These are phyloP conservation scores for Microctenopoma stevenorrisi DNA, from an alignment of 2,797 vertebrate genomes.

Conservation along the genomic window DNA sequence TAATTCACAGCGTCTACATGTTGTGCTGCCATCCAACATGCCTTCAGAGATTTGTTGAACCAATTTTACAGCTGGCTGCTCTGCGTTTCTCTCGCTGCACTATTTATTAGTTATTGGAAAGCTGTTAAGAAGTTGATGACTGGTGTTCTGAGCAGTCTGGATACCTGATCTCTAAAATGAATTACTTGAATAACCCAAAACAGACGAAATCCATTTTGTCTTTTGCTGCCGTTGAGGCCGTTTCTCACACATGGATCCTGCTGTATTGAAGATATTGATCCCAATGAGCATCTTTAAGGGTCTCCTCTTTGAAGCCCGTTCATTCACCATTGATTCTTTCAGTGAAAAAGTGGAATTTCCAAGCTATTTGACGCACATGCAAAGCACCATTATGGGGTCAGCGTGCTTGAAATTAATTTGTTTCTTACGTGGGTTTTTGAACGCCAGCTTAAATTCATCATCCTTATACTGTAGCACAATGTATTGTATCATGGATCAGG, in stretches of 20 bases:
- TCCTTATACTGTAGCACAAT: not conserved
- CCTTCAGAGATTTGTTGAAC: conserved; percentile 36
- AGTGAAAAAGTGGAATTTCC: not conserved
- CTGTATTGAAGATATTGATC: conserved; percentile 6
- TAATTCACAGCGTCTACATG: conserved; percentile 40
- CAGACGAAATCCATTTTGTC: not conserved
- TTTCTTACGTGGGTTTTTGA: not conserved
- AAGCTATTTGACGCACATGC: conserved; percentile 3
- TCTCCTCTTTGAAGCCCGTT: conserved; percentile 6
- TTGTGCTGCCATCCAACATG: conserved; percentile 25
- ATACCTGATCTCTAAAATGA: conserved; percentile 11
- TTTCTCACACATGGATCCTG: conserved; percentile 1
- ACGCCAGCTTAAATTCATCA: conserved; percentile 3
- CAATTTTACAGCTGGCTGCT: conserved; percentile 25
- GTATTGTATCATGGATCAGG: not conserved
- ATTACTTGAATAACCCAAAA: conserved; percentile 19
- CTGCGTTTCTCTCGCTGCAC: conserved; percentile 19
- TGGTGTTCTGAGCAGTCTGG: conserved; percentile 16
- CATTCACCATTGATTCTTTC: conserved; percentile 8
- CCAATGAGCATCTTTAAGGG: conserved; percentile 23
- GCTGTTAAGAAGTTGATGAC: conserved; percentile 27
- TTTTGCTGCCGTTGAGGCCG: not conserved
- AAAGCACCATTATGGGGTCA: not conserved
- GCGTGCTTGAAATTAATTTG: not conserved
- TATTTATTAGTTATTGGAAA: conserved; percentile 41